A percentile compares a stretch with the other conserved stretches of the same genome.
Evolutionary conservation across 2,797 vertebrate species (phyloP).

Genomic region (Loris lydekkerianus): DNA sequence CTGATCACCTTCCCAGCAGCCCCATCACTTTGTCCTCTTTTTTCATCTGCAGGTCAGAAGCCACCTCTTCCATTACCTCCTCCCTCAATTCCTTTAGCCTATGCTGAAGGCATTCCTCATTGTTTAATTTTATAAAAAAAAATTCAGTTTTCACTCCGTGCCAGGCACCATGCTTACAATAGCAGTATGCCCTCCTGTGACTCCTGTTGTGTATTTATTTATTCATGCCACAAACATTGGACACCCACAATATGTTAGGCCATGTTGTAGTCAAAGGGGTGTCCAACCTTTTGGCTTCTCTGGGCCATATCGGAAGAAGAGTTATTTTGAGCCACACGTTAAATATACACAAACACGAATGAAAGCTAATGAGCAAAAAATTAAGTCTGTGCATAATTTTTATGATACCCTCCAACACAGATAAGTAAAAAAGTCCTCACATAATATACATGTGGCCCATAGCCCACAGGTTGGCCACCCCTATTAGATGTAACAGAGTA

Average conservation of each 20-base stretch:
- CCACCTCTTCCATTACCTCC: not conserved
- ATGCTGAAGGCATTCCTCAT: not conserved
- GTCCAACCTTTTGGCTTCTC: no score
- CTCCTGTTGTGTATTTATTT: constrained; percentile 42
- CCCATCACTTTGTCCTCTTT: not conserved
- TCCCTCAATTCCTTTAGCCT: not conserved
- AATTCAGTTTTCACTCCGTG: not conserved
- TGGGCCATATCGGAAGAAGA: no score
- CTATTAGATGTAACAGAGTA: not conserved
- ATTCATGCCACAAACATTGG: not conserved
- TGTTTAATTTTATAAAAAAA: not conserved
- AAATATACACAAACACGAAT: no score
- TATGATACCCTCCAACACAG: no score
- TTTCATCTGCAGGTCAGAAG: not conserved
- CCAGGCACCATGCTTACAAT: not conserved
- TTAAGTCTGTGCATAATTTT: no score
- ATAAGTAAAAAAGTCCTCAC: no score
- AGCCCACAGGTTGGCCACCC: no score
- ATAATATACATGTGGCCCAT: no score
- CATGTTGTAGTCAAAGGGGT: not conserved
- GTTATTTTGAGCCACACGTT: no score
- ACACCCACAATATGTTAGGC: not conserved
- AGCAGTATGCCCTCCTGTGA: not conserved
- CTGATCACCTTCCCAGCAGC: not conserved
- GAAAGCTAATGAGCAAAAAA: no score